Percentiles rank a stretch among this genome's conserved stretches.
Conservation (phyloP, 2,888 invertebrate genomes). For the Ormyrus labotus region DNA sequence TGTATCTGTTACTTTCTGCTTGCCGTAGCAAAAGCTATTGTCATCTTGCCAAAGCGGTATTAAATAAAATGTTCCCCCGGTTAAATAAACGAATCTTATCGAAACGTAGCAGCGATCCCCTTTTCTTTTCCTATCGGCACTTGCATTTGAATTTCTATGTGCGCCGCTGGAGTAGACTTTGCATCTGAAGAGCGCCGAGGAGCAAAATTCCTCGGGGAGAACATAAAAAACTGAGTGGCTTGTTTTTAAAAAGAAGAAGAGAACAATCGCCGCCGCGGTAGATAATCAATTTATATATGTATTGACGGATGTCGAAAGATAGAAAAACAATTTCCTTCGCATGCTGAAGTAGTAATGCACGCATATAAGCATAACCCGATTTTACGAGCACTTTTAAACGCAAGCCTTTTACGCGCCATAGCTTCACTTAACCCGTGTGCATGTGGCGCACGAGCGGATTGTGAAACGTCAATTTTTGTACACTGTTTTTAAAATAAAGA, state of each 20-base stretch:
- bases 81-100: constrained; percentile 13
- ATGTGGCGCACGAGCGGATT: background rate
- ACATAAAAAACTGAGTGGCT: background rate
- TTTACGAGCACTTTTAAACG: constrained; percentile 12
- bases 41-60: constrained; percentile 4
- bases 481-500: no score
- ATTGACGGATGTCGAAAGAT: constrained; percentile 10
- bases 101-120: background rate
- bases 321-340: background rate
- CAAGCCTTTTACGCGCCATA: background rate
- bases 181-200: no score
- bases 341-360: background rate
- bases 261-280: background rate
- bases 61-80: constrained; percentile 10
- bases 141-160: no score
- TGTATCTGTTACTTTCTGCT: constrained; percentile 2
- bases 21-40: constrained; percentile 4
- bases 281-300: constrained; percentile 16
- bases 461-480: background rate
- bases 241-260: background rate
- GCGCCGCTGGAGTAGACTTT: no score
- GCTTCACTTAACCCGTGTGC: background rate
- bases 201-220: background rate
- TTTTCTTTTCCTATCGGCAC: no score
- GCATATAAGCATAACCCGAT: constrained; percentile 6